These are phyloP conservation scores for Erynnis tages DNA, from an alignment of 2,888 invertebrate species.

Conservation along the genomic window DNA sequence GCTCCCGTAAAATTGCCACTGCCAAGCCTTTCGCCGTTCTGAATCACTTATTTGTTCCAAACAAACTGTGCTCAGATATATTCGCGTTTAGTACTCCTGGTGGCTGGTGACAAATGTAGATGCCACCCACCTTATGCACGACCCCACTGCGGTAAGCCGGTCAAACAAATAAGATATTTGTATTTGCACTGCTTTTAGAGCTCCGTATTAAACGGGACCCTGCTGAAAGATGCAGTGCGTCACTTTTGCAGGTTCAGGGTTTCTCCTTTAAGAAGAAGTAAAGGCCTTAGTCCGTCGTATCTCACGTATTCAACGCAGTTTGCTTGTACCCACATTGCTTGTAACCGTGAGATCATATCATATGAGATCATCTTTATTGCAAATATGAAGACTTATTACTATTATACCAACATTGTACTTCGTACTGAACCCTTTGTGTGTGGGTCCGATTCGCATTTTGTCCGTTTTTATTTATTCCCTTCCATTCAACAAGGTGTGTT, in stretches of 20 bases:
- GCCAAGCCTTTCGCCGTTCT: too few relatives aligned
- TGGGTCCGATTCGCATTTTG: not conserved
- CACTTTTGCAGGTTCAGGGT: too few relatives aligned
- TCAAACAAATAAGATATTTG: conserved; percentile 65
- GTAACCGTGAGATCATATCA: too few relatives aligned
- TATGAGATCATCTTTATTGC: too few relatives aligned
- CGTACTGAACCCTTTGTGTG: not conserved
- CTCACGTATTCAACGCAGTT: too few relatives aligned
- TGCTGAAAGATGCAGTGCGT: too few relatives aligned
- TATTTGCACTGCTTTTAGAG: conserved; percentile 51
- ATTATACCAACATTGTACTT: not conserved
- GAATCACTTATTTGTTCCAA: not conserved
- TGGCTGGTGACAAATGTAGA: conserved; percentile 69
- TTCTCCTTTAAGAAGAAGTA: too few relatives aligned
- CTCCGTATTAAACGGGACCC: too few relatives aligned
- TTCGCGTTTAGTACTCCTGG: conserved; percentile 42
- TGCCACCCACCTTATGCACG: conserved; percentile 74
- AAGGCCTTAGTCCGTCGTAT: too few relatives aligned
- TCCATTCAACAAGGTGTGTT: conserved; percentile 39
- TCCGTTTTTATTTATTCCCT: conserved; percentile 43
- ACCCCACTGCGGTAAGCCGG: conserved; percentile 45
- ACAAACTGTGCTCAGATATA: conserved; percentile 8
- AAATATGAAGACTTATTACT: too few relatives aligned
- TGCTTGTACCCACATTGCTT: too few relatives aligned
- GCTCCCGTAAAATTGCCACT: too few relatives aligned